A percentile compares a stretch with the other conserved stretches of the same genome.
Evolutionary conservation across 2,113 vertebrate genomes (phyloP).

Genomic region (Mystacornis crossleyi): DNA sequence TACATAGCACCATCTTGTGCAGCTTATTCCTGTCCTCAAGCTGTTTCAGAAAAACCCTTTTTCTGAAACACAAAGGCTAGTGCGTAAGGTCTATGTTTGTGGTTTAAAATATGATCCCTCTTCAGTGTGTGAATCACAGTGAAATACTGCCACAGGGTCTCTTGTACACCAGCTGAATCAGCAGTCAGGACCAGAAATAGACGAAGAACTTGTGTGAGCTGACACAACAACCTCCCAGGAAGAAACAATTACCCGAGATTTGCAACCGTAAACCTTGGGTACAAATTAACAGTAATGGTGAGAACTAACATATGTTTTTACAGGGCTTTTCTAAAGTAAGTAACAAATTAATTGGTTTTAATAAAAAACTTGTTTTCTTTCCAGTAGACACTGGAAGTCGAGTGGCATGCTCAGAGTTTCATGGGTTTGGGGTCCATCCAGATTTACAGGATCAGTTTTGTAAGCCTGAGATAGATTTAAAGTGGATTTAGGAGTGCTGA

Average conservation of each 20-base stretch:
- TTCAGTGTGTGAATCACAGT: not conserved
- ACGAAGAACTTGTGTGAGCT: not conserved
- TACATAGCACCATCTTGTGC: not conserved
- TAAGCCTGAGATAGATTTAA: not conserved
- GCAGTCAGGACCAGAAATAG: not conserved
- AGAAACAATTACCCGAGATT: not conserved
- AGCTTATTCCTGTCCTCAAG: not conserved
- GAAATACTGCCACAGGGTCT: not conserved
- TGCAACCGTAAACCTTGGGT: not conserved
- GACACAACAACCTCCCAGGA: not conserved
- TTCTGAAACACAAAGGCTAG: not conserved
- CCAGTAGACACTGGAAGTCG: not conserved
- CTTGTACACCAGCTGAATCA: not conserved
- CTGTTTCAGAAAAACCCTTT: not conserved
- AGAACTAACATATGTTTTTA: not conserved
- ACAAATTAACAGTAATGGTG: not conserved
- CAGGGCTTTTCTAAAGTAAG: not conserved
- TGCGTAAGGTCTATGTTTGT: fast-evolving
- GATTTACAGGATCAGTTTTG: not conserved
- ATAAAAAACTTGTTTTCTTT: not conserved
- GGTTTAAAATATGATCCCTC: not conserved
- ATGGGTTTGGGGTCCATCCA: not conserved
- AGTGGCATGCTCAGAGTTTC: not conserved
- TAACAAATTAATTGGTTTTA: not conserved
- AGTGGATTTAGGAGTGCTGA: not conserved